Base-by-base conservation (phyloP, 2,113 vertebrate genomes). In the Cynocephalus volans region DNA sequence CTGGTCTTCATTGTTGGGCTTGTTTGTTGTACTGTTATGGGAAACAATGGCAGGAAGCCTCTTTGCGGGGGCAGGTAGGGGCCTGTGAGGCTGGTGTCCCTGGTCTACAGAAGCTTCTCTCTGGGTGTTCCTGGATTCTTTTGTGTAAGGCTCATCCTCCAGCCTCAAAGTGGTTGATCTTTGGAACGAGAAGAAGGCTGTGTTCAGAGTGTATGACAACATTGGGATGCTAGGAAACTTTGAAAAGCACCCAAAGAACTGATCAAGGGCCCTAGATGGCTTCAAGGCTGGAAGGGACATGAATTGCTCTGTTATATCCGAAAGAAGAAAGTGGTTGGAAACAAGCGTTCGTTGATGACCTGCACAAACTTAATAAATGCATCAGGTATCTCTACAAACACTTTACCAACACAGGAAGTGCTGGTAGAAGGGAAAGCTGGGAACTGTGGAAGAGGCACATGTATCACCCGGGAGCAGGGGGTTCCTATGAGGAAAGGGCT, bases 151-250 rank as follows among this genome's bases (percentile, higher is more conserved):
- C 80, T 97, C 45, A 98, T 98, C 2, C 98, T 99, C 11, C 89
- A 98, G 41, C 99, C 89, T 69, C 3, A 99, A 99, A 97, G 95
- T 88, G 17, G 99, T 99, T 82, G 99, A 99, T 98, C 98, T 99
- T 56, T 99, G 99, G 99, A 99, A 99, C 1, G 98, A 99, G 96
- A 99, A 99, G 96, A 99, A 99, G 85, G 99, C 98, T 95, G 98
- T 99, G 98, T 99, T 98, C 84, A 99, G 99, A 3, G 98, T 99
- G 28, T 99, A 99, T 93, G 99, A 99, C 97, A 99, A 99, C 98
- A 99, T 99, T 12, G 99, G 99, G 18, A 99, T 99, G 85, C 97
- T 99, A 95, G 99, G 99, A 99, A 96, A 98, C 99, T 41, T 41
- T 41, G 41, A 41, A 41, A 41, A 41, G 41, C 41, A 41, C 41